These are phyloP conservation scores for Pterois miles DNA, from an alignment of 2,797 vertebrate genomes.

Conservation along the genomic window DNA sequence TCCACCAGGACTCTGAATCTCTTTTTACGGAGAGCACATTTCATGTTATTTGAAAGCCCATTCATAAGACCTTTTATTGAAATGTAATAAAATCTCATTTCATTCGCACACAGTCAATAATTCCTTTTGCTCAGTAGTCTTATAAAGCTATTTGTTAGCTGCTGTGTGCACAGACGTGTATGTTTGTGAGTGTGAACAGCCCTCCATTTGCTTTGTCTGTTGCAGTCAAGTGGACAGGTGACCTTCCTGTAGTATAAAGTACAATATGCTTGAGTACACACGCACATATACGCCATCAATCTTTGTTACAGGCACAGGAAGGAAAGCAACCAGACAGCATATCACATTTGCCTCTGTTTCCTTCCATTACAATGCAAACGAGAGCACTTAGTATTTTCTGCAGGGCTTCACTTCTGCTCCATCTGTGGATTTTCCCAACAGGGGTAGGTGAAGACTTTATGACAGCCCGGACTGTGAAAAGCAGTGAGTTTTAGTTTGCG, in stretches of 20 bases:
- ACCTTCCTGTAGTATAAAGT: constrained; percentile 55
- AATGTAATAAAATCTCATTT: constrained; percentile 47
- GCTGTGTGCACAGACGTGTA: background rate
- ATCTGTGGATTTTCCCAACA: constrained; percentile 28
- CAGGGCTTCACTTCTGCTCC: constrained; percentile 21
- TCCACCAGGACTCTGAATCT: constrained; percentile 2
- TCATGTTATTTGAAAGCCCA: constrained; percentile 25
- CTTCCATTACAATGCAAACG: constrained; percentile 45
- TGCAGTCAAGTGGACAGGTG: constrained; percentile 56
- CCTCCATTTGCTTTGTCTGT: constrained; percentile 16
- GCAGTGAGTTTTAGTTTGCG: constrained; percentile 33
- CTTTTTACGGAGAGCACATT: constrained; percentile 18
- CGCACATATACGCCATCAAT: constrained; percentile 44
- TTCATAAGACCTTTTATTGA: constrained; percentile 37
- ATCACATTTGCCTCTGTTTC: constrained; percentile 43
- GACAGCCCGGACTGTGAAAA: constrained; percentile 29
- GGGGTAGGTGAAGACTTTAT: constrained; percentile 25
- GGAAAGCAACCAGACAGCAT: constrained; percentile 30
- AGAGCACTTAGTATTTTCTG: constrained; percentile 36
- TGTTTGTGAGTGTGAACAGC: constrained; percentile 5
- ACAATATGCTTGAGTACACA: constrained; percentile 29
- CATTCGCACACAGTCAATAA: constrained; percentile 48
- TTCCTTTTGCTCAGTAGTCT: constrained; percentile 20
- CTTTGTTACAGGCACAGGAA: constrained; percentile 50
- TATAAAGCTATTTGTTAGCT: constrained; percentile 28